These are phyloP conservation scores for Scomberomorus guttatus DNA, from an alignment of 2,797 vertebrate genomes.

Conservation along the genomic window DNA sequence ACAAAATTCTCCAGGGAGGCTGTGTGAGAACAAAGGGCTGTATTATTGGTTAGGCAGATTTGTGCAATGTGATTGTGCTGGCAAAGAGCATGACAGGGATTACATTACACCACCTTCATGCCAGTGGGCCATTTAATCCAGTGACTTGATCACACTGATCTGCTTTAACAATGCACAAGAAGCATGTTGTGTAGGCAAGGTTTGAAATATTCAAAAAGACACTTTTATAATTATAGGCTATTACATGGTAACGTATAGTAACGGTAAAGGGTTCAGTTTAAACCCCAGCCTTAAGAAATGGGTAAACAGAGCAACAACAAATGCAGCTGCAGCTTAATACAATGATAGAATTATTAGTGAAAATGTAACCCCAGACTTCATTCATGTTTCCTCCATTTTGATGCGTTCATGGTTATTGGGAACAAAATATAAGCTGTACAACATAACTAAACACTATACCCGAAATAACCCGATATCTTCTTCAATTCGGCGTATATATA, in stretches of 20 bases:
- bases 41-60: conserved; percentile 12
- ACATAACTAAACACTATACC: fast-evolving
- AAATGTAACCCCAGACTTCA: fast-evolving
- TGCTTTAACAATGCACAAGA: conserved; percentile 11
- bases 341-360: not conserved
- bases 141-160: conserved; percentile 14
- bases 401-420: fast-evolving
- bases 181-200: not conserved
- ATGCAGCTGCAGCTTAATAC: not conserved
- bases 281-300: not conserved
- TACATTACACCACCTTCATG: conserved; percentile 43
- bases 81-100: conserved; percentile 62
- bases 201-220: conserved; percentile 1
- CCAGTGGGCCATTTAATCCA: conserved; percentile 27
- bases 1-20: conserved; percentile 72
- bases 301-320: not conserved
- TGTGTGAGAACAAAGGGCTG: conserved; percentile 54
- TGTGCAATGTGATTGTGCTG: conserved; percentile 23
- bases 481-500: not conserved
- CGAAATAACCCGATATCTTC: fast-evolving
- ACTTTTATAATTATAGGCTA: not conserved
- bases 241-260: not conserved
- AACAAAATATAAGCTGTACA: fast-evolving
- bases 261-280: not conserved
- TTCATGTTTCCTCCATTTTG: not conserved